phyloP scores from a whole-genome alignment of 2,797 vertebrate species.

The Coendou prehensilis region DNA sequence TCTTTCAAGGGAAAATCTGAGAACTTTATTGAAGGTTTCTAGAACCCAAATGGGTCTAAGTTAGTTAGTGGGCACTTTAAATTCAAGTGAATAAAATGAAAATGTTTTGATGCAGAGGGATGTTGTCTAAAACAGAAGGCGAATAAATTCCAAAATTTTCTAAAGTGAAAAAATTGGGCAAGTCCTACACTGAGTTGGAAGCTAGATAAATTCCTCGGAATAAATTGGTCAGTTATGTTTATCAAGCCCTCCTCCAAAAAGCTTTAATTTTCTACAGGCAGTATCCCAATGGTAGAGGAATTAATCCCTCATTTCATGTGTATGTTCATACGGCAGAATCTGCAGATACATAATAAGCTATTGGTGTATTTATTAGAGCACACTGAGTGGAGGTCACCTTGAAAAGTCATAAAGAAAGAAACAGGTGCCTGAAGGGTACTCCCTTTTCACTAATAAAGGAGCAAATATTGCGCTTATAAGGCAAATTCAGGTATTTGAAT shows the following conservation, averaged over 20 bases:
- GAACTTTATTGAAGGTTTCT: constrained; percentile 81
- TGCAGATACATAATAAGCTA: neutral
- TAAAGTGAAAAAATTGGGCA: constrained; percentile 5
- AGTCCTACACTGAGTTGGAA: neutral
- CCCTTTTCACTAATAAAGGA: neutral
- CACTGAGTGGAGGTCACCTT: constrained; percentile 29
- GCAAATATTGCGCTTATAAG: neutral
- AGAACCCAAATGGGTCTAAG: constrained; percentile 15
- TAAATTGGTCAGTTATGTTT: constrained; percentile 4
- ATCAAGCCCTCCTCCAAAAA: neutral
- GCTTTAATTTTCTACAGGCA: neutral
- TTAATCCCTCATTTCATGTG: neutral
- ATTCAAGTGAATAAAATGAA: constrained; percentile 69
- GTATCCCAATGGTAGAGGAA: neutral
- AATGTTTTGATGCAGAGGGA: neutral
- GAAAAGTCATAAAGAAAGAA: constrained; percentile 26
- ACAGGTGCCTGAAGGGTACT: neutral
- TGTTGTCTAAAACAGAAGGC: neutral
- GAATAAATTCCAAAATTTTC: constrained; percentile 51
- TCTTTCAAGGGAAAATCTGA: constrained; percentile 84
- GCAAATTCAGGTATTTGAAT: neutral
- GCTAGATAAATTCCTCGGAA: constrained; percentile 43
- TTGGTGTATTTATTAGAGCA: constrained; percentile 27
- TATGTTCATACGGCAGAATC: neutral
- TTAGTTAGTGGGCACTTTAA: constrained; percentile 53